phyloP scores from a whole-genome alignment of 2,888 invertebrate species.

The Drosophila differens region DNA sequence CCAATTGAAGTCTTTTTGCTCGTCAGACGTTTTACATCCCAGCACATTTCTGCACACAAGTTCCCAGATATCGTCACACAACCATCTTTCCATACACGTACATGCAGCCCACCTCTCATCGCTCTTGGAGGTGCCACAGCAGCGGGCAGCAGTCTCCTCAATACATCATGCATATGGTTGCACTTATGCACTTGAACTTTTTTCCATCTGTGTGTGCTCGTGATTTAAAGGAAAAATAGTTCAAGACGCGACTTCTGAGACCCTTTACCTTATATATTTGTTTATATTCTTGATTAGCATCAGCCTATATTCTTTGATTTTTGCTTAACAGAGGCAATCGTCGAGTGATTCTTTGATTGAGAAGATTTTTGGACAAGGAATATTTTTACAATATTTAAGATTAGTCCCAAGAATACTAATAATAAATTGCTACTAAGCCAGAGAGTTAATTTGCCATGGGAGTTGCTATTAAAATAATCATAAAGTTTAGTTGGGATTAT shows the following conservation, averaged over 20 bases:
- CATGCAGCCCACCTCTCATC: neutral
- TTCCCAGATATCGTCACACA: conserved; percentile 10
- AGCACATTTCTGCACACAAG: conserved; percentile 24
- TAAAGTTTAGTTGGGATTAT: neutral
- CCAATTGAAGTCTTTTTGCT: conserved; percentile 24
- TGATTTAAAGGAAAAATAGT: neutral
- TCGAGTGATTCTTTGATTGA: neutral
- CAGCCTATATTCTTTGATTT: neutral
- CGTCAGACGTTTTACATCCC: conserved; percentile 22
- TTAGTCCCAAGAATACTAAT: neutral
- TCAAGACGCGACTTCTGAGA: neutral
- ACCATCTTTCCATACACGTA: conserved; percentile 2
- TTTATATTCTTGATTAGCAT: neutral
- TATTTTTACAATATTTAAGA: neutral
- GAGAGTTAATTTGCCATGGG: neutral
- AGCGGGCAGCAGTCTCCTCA: neutral
- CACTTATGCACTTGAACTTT: conserved; percentile 47
- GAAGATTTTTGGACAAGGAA: neutral
- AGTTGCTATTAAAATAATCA: neutral
- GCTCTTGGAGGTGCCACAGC: neutral
- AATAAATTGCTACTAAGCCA: neutral
- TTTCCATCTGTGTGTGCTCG: neutral
- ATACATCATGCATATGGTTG: conserved; percentile 49
- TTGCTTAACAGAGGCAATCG: neutral
- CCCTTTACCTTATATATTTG: neutral